phyloP scores from a whole-genome alignment of 2,113 vertebrate species.

The Thalassarche chlororhynchos region DNA sequence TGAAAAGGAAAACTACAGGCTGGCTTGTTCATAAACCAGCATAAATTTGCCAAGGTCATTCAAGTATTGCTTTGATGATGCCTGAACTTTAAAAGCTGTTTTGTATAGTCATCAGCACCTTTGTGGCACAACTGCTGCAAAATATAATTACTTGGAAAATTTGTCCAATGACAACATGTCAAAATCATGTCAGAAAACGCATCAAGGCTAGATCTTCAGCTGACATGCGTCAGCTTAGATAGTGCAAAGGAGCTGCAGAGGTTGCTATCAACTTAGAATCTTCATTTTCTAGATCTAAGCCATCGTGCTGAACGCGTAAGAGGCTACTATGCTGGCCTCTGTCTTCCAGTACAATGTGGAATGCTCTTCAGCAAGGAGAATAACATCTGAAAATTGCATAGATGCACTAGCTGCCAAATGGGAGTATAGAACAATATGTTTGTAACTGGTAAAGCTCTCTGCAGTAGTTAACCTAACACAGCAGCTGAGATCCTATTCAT shows the following conservation, averaged over 20 bases:
- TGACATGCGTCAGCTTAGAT: not conserved
- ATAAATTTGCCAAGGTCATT: not conserved
- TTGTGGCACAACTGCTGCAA: not conserved
- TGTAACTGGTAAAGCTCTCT: not conserved
- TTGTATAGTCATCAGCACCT: not conserved
- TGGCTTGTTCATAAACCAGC: not conserved
- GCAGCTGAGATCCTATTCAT: not conserved
- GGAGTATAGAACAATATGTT: not conserved
- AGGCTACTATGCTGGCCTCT: not conserved
- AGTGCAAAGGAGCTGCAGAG: not conserved
- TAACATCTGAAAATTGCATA: not conserved
- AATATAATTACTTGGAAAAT: not conserved
- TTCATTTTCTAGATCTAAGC: not conserved
- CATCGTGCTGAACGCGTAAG: accelerated
- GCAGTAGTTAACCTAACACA: not conserved
- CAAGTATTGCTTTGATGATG: not conserved
- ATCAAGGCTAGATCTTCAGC: not conserved
- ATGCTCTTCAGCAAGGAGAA: not conserved
- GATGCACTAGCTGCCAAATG: not conserved
- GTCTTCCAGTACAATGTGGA: not conserved
- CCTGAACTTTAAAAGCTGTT: not conserved
- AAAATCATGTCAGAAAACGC: not conserved
- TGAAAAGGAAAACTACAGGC: not conserved
- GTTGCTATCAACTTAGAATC: not conserved
- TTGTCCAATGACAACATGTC: not conserved